Conservation (phyloP, 2,113 vertebrate species). For the Coptodon bakossiorum region DNA sequence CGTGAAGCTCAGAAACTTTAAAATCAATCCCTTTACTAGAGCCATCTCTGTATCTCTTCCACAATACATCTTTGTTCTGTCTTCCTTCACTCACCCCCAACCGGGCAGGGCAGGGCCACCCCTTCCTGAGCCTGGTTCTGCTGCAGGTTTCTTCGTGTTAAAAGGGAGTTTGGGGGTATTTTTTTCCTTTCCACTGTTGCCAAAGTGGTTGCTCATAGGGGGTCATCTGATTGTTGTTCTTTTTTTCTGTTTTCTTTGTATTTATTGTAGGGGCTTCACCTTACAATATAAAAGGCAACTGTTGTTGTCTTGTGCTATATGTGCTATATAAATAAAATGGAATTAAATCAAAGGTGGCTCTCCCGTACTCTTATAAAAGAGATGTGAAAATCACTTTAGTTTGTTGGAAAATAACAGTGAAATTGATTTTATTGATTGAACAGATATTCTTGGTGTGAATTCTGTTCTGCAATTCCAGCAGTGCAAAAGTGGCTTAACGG, state of each 20-base stretch:
- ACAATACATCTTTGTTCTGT: neutral
- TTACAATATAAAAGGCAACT: neutral
- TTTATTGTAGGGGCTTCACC: neutral
- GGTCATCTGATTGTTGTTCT: neutral
- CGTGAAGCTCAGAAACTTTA: neutral
- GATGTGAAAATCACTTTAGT: neutral
- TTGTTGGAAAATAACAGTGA: neutral
- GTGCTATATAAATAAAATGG: neutral
- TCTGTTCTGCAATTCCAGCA: neutral
- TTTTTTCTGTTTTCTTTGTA: neutral
- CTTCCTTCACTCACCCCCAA: neutral
- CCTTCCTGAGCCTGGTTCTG: neutral
- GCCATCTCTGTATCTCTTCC: neutral
- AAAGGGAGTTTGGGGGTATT: rapidly evolving
- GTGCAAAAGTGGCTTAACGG: neutral
- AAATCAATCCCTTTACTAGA: neutral
- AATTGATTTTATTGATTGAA: neutral
- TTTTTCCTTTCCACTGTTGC: neutral
- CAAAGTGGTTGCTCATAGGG: rapidly evolving
- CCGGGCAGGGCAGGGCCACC: rapidly evolving
- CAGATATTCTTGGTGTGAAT: neutral
- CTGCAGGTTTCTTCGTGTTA: neutral
- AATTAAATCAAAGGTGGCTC: neutral
- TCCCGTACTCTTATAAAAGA: neutral
- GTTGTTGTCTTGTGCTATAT: neutral